phyloP scores from a whole-genome alignment of 2,888 invertebrate genomes.

The Tholera decimalis region DNA sequence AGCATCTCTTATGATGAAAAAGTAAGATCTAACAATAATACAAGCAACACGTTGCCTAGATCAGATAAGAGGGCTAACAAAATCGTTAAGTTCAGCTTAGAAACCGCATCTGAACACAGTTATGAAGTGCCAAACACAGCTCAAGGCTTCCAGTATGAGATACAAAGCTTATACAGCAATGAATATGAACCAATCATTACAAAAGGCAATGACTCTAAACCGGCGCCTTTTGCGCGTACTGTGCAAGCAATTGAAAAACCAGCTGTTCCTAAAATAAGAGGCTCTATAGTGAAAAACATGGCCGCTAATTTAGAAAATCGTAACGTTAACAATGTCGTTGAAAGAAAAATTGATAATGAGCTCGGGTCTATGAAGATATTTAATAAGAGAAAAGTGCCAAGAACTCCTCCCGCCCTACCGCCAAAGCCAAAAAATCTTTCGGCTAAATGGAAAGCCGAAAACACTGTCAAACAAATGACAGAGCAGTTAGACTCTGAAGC shows the following conservation, averaged over 20 bases:
- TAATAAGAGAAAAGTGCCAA: constrained; percentile 91
- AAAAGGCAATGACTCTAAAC: constrained; percentile 83
- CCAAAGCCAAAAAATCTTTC: constrained; percentile 95
- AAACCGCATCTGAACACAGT: constrained; percentile 91
- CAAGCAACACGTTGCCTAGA: constrained; percentile 82
- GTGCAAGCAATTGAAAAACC: constrained; percentile 77
- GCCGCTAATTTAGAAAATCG: constrained; percentile 89
- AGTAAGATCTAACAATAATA: constrained; percentile 75
- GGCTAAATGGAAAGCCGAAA: constrained; percentile 92
- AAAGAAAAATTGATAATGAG: constrained; percentile 85
- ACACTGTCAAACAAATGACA: constrained; percentile 83
- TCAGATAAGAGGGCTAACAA: constrained; percentile 88
- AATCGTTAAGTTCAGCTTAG: constrained; percentile 89
- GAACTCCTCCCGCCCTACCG: constrained; percentile 94
- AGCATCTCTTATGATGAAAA: constrained; percentile 91
- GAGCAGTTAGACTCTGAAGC: constrained; percentile 90
- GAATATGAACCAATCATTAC: constrained; percentile 94
- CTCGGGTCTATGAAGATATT: constrained; percentile 87
- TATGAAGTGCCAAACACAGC: constrained; percentile 92
- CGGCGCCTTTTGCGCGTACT: constrained; percentile 79
- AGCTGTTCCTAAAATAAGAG: constrained; percentile 85
- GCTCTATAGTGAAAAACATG: constrained; percentile 89
- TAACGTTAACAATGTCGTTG: constrained; percentile 81
- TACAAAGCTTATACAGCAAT: constrained; percentile 94
- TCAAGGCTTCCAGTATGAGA: constrained; percentile 89